These are phyloP conservation scores for Dugesia japonica DNA, from an alignment of 2,888 invertebrate species.

Conservation along the genomic window DNA sequence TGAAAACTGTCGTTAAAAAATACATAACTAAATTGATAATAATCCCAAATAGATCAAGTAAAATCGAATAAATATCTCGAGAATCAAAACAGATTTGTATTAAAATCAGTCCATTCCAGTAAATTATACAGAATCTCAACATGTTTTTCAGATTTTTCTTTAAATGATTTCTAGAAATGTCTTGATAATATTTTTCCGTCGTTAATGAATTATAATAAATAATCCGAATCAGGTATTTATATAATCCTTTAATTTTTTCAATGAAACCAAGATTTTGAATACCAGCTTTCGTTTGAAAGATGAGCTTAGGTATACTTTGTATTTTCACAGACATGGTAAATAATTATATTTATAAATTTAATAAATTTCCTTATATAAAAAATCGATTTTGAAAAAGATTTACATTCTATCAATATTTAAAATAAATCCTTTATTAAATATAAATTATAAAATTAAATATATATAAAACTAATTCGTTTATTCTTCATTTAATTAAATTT, in stretches of 20 bases:
- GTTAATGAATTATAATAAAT: background rate
- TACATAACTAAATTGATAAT: background rate
- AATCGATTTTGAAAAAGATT: too few relatives aligned
- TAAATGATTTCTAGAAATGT: background rate
- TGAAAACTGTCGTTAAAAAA: background rate
- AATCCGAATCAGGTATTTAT: background rate
- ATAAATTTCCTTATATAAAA: too few relatives aligned
- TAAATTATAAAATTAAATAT: too few relatives aligned
- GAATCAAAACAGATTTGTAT: background rate
- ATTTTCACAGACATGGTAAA: background rate
- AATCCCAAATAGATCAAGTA: background rate
- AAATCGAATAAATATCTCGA: background rate
- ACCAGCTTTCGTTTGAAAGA: background rate
- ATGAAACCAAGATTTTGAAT: background rate
- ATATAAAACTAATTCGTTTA: too few relatives aligned
- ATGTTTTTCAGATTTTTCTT: background rate
- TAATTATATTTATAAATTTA: too few relatives aligned
- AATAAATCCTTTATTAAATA: too few relatives aligned
- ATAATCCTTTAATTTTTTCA: background rate
- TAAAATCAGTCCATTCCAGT: background rate
- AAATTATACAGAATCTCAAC: background rate
- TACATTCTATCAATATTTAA: too few relatives aligned
- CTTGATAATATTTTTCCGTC: background rate
- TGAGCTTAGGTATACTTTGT: background rate
- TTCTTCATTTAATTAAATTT: too few relatives aligned